Percentiles rank a stretch among this genome's conserved stretches.
Evolutionary conservation across 2,113 vertebrate species (phyloP).

Genomic region (Marcusenius ussheri): DNA sequence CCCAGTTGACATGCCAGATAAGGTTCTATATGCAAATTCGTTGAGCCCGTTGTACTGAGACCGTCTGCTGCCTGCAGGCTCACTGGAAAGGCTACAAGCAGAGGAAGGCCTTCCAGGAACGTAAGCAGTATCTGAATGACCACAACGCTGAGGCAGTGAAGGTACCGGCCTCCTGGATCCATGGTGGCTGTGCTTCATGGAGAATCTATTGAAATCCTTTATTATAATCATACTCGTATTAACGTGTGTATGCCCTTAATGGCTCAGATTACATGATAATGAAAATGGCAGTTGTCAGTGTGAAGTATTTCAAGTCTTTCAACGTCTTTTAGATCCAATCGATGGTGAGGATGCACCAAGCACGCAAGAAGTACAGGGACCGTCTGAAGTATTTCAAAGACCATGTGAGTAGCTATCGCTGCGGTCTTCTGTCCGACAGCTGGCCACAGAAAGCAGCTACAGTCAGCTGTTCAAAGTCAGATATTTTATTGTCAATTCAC

Average conservation of each 20-base stretch:
- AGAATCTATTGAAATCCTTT: neutral
- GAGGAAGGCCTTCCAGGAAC: conserved; percentile 72
- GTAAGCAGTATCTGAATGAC: conserved; percentile 71
- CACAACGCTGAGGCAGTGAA: conserved; percentile 79
- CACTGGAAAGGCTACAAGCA: conserved; percentile 90
- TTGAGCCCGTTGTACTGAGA: neutral
- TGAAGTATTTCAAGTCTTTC: neutral
- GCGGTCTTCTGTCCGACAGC: neutral
- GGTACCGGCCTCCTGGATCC: conserved; percentile 53
- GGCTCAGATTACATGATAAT: neutral
- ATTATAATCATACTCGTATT: neutral
- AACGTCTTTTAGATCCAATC: conserved; percentile 74
- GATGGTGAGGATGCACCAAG: conserved; percentile 88
- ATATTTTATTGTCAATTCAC: no score
- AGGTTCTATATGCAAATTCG: neutral
- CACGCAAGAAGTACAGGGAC: conserved; percentile 81
- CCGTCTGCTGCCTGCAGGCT: conserved; percentile 59
- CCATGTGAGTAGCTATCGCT: conserved; percentile 66
- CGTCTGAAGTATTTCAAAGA: conserved; percentile 87
- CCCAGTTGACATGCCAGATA: neutral
- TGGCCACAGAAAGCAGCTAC: neutral
- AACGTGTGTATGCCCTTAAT: neutral
- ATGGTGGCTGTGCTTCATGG: neutral
- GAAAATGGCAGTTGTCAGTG: neutral
- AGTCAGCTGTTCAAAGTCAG: neutral